These are phyloP conservation scores for Crypturellus undulatus DNA, from an alignment of 2,113 vertebrate species.

Conservation along the genomic window DNA sequence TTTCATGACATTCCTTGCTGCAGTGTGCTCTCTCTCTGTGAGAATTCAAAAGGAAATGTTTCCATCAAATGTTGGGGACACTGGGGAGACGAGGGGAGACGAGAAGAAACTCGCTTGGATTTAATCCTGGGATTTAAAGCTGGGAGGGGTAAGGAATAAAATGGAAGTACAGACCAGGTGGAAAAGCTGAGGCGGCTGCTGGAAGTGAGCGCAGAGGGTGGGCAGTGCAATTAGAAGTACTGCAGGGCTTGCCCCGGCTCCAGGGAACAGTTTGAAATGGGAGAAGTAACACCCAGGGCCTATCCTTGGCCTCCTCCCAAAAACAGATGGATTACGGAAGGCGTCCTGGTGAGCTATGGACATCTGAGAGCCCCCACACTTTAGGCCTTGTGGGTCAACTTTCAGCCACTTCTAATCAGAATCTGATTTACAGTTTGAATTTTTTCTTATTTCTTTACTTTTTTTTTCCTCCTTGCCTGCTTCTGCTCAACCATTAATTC, in stretches of 20 bases:
- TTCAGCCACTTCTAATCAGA: neutral
- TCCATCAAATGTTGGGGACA: neutral
- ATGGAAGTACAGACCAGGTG: neutral
- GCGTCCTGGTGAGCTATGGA: neutral
- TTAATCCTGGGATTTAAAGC: neutral
- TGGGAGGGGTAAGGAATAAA: neutral
- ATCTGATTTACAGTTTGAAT: neutral
- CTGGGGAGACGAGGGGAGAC: neutral
- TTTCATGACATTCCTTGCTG: neutral
- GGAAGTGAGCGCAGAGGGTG: neutral
- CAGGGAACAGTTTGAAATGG: neutral
- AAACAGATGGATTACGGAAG: neutral
- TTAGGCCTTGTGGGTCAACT: neutral
- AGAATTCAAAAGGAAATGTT: neutral
- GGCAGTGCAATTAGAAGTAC: neutral
- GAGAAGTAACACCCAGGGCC: neutral
- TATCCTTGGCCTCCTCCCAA: neutral
- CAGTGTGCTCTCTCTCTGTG: neutral
- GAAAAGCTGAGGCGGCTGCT: neutral
- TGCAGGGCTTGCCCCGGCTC: neutral
- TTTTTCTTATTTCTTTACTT: neutral
- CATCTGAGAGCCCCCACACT: rapidly evolving
- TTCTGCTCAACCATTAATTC: neutral
- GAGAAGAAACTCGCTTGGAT: neutral
- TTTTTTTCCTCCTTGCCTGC: neutral